Evolutionary conservation across 2,888 invertebrate genomes (phyloP).

Genomic region (Anoncus sp.): DNA sequence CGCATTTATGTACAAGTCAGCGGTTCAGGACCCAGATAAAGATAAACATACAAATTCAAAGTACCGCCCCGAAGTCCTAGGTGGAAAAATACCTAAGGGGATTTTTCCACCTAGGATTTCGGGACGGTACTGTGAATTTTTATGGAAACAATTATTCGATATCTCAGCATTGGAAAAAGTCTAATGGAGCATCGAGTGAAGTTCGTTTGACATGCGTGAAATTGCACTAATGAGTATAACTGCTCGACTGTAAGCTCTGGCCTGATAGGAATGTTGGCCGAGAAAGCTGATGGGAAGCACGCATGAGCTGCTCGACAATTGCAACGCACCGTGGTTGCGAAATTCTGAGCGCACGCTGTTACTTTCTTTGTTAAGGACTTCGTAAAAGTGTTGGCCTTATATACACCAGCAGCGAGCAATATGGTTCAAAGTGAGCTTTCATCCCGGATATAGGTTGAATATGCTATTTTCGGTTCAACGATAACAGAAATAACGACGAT

Average conservation of each 20-base stretch:
- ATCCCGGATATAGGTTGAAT: not conserved
- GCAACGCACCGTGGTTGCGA: constrained; percentile 21
- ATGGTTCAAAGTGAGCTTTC: constrained; percentile 1
- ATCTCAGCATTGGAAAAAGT: constrained; percentile 21
- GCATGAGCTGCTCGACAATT: constrained; percentile 15
- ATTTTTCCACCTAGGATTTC: not conserved
- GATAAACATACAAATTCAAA: constrained; percentile 11
- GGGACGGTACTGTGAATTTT: constrained; percentile 3
- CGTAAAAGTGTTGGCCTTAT: constrained; percentile 5
- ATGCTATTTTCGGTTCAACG: not conserved
- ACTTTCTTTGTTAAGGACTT: constrained; percentile 41
- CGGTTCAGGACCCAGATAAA: too few species aligned
- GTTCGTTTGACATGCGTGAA: constrained; percentile 53
- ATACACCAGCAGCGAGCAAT: constrained; percentile 1
- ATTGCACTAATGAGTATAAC: constrained; percentile 30
- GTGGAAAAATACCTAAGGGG: not conserved
- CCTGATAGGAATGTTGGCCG: constrained; percentile 12
- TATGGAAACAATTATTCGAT: constrained; percentile 22
- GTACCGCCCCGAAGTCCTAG: not conserved
- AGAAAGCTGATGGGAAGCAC: constrained; percentile 8
- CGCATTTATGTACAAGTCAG: too few species aligned
- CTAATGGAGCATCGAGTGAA: constrained; percentile 9
- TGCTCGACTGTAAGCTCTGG: constrained; percentile 5
- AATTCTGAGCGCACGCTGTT: constrained; percentile 55
- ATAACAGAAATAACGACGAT: not conserved